A percentile compares a stretch with the other conserved stretches of the same genome.
Evolutionary conservation across 92 coral and sea anemone genomes (phyloP).

Genomic region (Micromussa lordhowensis): DNA sequence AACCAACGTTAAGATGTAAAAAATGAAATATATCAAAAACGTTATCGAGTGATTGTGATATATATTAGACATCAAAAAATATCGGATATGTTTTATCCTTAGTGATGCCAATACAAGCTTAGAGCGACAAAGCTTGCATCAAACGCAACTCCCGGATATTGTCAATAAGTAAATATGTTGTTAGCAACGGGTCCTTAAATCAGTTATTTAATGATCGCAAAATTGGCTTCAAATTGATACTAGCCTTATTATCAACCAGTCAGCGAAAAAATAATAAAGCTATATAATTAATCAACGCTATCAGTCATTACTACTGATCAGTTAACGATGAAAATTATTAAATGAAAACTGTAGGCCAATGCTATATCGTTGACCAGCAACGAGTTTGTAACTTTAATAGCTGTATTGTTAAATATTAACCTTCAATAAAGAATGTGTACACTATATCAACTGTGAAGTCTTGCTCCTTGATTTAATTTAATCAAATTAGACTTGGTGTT

Average conservation of each 20-base stretch:
- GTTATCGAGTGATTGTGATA: background rate
- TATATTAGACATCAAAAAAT: background rate
- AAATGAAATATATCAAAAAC: background rate
- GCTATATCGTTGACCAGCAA: background rate
- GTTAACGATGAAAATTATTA: slow-evolving; percentile 11
- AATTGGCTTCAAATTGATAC: background rate
- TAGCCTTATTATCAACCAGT: background rate
- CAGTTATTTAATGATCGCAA: background rate
- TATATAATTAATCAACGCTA: background rate
- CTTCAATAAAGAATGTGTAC: background rate
- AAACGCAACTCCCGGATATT: background rate
- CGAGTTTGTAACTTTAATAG: slow-evolving; percentile 15
- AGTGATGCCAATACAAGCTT: background rate
- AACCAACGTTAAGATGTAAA: background rate
- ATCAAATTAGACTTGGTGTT: too few relatives aligned
- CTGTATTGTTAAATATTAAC: slow-evolving; percentile 18
- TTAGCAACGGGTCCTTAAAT: background rate
- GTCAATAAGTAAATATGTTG: too few relatives aligned
- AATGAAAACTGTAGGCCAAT: background rate
- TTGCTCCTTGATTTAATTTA: too few relatives aligned
- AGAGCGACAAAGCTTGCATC: background rate
- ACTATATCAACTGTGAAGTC: too few relatives aligned
- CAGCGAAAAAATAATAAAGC: background rate
- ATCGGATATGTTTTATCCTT: background rate
- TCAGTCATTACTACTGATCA: background rate